phyloP scores from a whole-genome alignment of 1,140 invertebrate genomes.

The Hycleus phaleratus region DNA sequence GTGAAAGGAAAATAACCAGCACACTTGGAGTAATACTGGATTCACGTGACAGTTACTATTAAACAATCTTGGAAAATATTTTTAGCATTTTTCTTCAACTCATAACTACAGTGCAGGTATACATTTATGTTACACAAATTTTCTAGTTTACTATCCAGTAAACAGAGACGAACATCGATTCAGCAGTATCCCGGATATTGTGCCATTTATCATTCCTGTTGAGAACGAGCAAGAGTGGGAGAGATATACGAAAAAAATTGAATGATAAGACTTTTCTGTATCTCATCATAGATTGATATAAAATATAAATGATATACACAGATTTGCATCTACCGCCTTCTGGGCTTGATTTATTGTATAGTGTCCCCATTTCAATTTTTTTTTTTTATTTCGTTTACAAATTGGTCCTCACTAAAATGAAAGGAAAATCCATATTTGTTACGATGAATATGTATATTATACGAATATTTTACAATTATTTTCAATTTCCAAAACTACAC shows the following conservation, averaged over 20 bases:
- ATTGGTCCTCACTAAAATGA: slow-evolving; percentile 6
- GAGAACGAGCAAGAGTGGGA: not conserved
- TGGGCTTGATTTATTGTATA: slow-evolving; percentile 30
- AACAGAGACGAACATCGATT: slow-evolving; percentile 13
- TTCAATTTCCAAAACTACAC: no score
- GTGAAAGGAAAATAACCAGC: no score
- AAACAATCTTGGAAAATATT: no score
- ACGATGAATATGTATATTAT: no score
- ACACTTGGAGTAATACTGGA: no score
- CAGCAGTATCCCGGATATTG: slow-evolving; percentile 15
- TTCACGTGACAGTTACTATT: no score
- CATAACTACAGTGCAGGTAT: no score
- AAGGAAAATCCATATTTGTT: no score
- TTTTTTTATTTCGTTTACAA: slow-evolving; percentile 23
- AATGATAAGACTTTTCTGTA: slow-evolving; percentile 30
- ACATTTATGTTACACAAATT: no score
- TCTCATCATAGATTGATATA: slow-evolving; percentile 36
- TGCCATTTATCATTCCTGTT: slow-evolving; percentile 29
- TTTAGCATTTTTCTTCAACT: no score
- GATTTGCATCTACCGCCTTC: slow-evolving; percentile 30
- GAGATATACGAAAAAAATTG: slow-evolving; percentile 21
- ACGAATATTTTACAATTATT: no score
- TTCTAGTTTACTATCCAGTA: not conserved
- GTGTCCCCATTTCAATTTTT: slow-evolving; percentile 25
- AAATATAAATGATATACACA: slow-evolving; percentile 35